Conservation (phyloP, 2,113 vertebrate genomes). For the Pomatorhinus ruficollis region DNA sequence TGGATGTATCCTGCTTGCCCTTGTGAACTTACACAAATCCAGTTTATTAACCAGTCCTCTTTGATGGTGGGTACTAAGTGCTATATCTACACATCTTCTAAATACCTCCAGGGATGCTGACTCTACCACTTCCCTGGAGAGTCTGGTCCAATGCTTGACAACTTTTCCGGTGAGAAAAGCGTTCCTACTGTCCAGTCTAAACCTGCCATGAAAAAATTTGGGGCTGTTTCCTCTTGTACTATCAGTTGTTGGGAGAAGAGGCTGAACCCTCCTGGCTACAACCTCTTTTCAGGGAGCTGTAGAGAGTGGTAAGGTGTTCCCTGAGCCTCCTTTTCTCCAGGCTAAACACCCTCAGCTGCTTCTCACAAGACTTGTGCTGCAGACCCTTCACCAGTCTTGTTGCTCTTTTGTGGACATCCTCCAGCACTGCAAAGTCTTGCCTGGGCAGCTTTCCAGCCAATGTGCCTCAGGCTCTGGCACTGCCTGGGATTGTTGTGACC, state of each 20-base stretch:
- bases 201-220: background rate
- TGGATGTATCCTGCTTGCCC: background rate
- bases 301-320: background rate
- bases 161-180: background rate
- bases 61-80: fast-evolving
- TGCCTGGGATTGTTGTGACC: background rate
- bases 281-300: background rate
- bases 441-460: background rate
- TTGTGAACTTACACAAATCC: background rate
- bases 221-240: fast-evolving
- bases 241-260: background rate
- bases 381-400: background rate
- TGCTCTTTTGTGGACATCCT: background rate
- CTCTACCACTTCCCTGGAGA: background rate
- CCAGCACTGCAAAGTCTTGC: background rate
- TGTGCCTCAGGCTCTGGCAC: fast-evolving
- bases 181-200: background rate
- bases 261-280: fast-evolving
- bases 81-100: background rate
- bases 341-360: background rate
- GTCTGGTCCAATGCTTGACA: background rate
- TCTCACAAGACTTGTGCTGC: background rate
- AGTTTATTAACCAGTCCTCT: background rate
- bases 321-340: background rate
- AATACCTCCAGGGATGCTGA: background rate